Base-by-base conservation (phyloP, 2,113 vertebrate species). In the Gnathonemus echidnorhynchus region DNA sequence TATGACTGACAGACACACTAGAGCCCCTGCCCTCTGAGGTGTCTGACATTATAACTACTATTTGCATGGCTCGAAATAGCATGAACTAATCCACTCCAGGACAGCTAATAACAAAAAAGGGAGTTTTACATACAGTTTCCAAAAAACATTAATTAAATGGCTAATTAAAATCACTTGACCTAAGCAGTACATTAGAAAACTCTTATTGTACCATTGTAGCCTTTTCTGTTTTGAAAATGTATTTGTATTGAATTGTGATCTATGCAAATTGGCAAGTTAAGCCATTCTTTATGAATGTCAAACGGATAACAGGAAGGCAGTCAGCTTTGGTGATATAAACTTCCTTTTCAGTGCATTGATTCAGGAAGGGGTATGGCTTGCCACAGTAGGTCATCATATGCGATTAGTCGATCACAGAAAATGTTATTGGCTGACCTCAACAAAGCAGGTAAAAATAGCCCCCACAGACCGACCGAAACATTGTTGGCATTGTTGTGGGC, bases 361-460 rank as follows among this genome's bases (percentile, higher is more conserved):
- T 45, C 52, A 58, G 42, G 27, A 80, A 56, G 50, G 48, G 27
- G 48, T 24, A 48, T 42, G 24, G 70, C 3, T 52, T 52, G 5
- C 17, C 3, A 46, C 31, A 31, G 70, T 5, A 6, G 74, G 70
- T 83, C 10, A 17, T 89, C 45, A 31, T 89, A 74, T n/a, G 24
- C 24, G 52, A 86, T 85, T 89, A n/a, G 39, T 83, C 87, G 15
- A 10, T 58, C 80, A 31, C 39, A 31, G 19, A 46, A 52, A 42
- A 84, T 58, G 42, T 58, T 46, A 48, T 86, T 89, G 80, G 89
- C 77, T 62, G 80, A 85, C 89, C 80, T 86, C 52, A 62, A 89
- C 58, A 86, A 89, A 42, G 39, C 77, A 31, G 80, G 53, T 86
- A 85, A 89, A 89, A 89, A 89, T 89, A 89, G 58, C 89, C 66